These are phyloP conservation scores for Microplitis mediator DNA, from an alignment of 1,140 invertebrate genomes.

Conservation along the genomic window DNA sequence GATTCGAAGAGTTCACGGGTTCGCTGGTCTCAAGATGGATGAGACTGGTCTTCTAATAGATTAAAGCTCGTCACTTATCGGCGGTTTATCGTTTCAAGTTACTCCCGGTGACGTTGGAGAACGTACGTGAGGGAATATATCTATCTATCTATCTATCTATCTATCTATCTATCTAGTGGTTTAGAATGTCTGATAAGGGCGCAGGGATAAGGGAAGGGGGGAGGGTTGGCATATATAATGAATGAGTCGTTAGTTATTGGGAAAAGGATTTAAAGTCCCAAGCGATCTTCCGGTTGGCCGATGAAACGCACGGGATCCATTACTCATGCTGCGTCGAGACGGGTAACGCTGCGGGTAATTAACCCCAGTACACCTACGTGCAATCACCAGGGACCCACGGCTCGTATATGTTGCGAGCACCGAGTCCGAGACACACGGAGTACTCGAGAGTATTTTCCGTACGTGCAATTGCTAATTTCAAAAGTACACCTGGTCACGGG, in stretches of 20 bases:
- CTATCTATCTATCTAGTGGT: too few species aligned
- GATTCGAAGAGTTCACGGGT: neutral
- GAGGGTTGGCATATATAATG: conserved; percentile 11
- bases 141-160: neutral
- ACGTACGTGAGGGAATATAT: neutral
- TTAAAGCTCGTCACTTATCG: conserved; percentile 13
- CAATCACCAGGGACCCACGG: conserved; percentile 15
- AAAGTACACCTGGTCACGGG: conserved; percentile 19
- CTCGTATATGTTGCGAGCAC: too few species aligned
- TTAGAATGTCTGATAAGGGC: too few species aligned
- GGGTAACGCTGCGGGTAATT: conserved; percentile 31
- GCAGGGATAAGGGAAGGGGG: neutral
- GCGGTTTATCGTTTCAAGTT: neutral
- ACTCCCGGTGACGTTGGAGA: neutral
- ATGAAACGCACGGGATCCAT: conserved; percentile 36
- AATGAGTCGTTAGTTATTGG: conserved; percentile 25
- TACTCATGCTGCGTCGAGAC: conserved; percentile 32
- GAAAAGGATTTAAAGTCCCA: conserved; percentile 26
- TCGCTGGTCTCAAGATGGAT: neutral
- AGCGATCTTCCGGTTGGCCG: conserved; percentile 30
- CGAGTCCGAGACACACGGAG: neutral
- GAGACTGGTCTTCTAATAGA: neutral
- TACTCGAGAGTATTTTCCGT: conserved; percentile 14
- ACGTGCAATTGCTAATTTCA: conserved; percentile 26
- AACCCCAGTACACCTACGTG: conserved; percentile 27